These are phyloP conservation scores for Acrossocheilus wenchowensis DNA, from an alignment of 2,797 vertebrate species.

Conservation along the genomic window DNA sequence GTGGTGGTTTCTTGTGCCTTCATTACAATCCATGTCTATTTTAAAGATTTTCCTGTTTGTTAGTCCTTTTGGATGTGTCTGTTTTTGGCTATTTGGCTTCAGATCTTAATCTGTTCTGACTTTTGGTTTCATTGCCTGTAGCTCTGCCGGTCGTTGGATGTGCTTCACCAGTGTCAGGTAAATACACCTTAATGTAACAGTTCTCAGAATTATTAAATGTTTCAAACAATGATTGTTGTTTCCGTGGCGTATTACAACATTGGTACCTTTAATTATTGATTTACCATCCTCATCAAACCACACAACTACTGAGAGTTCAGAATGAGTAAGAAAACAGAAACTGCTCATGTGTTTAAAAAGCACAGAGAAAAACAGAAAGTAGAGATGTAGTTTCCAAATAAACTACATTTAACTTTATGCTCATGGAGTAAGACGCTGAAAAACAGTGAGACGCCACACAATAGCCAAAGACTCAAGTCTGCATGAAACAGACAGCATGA, in stretches of 20 bases:
- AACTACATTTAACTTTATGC: no score
- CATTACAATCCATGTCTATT: not conserved
- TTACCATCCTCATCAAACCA: no score
- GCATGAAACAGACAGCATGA: no score
- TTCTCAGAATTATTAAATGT: no score
- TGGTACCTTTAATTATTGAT: not conserved
- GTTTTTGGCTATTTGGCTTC: slow-evolving; percentile 8
- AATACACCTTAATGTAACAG: not conserved
- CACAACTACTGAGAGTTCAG: no score
- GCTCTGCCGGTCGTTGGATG: no score
- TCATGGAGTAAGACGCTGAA: no score
- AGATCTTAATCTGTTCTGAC: not conserved
- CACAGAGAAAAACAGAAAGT: no score
- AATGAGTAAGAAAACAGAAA: not conserved
- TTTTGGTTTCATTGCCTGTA: not conserved
- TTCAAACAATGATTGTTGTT: not conserved
- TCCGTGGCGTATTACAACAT: not conserved
- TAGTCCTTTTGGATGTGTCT: not conserved
- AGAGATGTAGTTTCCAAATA: no score
- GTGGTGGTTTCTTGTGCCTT: not conserved
- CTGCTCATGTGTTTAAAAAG: no score
- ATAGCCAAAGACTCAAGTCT: no score
- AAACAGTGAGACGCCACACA: no score
- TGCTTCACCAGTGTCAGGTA: not conserved
- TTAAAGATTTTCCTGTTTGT: not conserved